A percentile compares a stretch with the other conserved stretches of the same genome.
Conservation (phyloP, 2,888 invertebrate species). For the Strigamia transsilvanica region DNA sequence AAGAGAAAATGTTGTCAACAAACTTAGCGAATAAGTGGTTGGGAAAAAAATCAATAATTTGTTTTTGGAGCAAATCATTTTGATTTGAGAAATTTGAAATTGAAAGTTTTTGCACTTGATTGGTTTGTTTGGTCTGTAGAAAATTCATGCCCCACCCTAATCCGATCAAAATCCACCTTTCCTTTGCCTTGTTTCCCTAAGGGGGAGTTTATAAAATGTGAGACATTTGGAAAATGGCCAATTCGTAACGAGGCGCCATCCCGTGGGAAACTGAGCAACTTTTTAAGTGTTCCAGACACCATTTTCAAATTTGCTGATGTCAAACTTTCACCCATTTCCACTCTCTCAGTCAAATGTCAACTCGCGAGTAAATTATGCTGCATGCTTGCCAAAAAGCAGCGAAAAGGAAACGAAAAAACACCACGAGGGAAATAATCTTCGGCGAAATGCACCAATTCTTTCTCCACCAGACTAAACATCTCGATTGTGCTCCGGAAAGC, state of each 20-base stretch:
- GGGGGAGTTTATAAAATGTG: constrained; percentile 23
- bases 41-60: neutral
- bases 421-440: neutral
- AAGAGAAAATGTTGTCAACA: neutral
- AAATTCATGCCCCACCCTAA: constrained; percentile 33
- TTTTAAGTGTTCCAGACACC: constrained; percentile 39
- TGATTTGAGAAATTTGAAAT: neutral
- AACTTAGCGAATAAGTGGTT: neutral
- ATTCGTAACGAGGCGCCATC: constrained; percentile 41
- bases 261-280: constrained; percentile 34
- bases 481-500: too few relatives aligned
- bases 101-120: neutral
- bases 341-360: constrained; percentile 20
- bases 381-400: neutral
- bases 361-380: constrained; percentile 31
- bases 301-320: constrained; percentile 39
- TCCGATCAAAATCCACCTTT: constrained; percentile 23
- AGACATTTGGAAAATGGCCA: constrained; percentile 31
- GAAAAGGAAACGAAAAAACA: neutral
- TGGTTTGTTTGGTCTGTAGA: constrained; percentile 7
- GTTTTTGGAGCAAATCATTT: neutral
- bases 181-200: neutral
- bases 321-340: constrained; percentile 17
- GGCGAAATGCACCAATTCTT: neutral
- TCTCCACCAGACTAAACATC: too few relatives aligned